phyloP scores from a whole-genome alignment of 2,888 invertebrate genomes.

The Synergus gifuensis region DNA sequence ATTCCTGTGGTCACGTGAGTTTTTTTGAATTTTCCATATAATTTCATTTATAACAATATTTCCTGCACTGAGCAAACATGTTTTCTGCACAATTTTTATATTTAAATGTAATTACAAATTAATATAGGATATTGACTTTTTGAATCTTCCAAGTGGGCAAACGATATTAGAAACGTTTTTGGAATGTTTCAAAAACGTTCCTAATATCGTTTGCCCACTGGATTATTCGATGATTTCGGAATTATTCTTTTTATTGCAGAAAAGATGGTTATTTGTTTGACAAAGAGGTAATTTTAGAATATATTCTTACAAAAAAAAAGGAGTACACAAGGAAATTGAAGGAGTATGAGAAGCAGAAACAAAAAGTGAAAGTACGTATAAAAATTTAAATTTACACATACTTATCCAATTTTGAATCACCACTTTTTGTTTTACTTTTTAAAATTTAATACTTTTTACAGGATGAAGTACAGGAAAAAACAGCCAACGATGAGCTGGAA shows the following conservation, averaged over 20 bases:
- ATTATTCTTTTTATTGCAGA: conserved; percentile 69
- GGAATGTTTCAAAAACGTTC: no score
- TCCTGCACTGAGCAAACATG: not conserved
- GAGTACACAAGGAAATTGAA: conserved; percentile 93
- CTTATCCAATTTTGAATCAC: not conserved
- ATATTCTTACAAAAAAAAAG: conserved; percentile 95
- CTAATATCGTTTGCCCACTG: no score
- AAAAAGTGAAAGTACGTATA: conserved; percentile 83
- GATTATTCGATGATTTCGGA: no score
- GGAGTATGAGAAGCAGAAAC: conserved; percentile 93
- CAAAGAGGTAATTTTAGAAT: conserved; percentile 97
- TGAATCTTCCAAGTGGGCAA: no score
- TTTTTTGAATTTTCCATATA: conserved; percentile 22
- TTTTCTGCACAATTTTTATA: not conserved
- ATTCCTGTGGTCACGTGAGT: conserved; percentile 93
- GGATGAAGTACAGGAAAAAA: conserved; percentile 84
- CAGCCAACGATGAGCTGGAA: conserved; percentile 86
- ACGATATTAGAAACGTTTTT: no score
- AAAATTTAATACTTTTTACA: conserved; percentile 50
- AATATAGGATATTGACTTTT: no score
- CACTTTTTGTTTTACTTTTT: not conserved
- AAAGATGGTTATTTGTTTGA: conserved; percentile 97
- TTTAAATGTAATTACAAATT: no score
- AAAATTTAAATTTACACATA: not conserved
- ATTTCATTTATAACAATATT: not conserved